These are phyloP conservation scores for Oxystoma pomonae DNA, from an alignment of 2,888 invertebrate genomes.

Conservation along the genomic window DNA sequence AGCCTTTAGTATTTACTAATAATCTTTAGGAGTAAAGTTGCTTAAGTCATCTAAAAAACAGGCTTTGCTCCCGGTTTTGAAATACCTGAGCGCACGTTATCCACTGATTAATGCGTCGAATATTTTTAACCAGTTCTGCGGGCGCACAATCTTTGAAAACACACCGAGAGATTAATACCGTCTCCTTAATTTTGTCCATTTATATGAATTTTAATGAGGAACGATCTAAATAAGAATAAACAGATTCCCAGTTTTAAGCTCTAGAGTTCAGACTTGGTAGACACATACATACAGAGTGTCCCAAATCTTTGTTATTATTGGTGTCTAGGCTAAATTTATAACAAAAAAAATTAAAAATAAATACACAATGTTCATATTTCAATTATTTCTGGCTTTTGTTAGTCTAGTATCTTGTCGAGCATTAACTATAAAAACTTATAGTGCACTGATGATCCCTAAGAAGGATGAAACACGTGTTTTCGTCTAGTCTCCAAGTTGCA, in stretches of 20 bases:
- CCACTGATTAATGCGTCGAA: slow-evolving; percentile 40
- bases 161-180: slow-evolving; percentile 32
- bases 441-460: too few relatives aligned
- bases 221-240: slow-evolving; percentile 26
- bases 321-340: too few relatives aligned
- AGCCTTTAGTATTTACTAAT: too few relatives aligned
- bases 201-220: slow-evolving; percentile 37
- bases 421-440: too few relatives aligned
- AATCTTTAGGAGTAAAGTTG: slow-evolving; percentile 11
- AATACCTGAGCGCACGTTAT: slow-evolving; percentile 43
- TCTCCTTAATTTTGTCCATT: slow-evolving; percentile 36
- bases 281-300: too few relatives aligned
- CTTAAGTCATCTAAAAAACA: slow-evolving; percentile 19
- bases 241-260: slow-evolving; percentile 4
- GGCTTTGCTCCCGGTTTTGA: slow-evolving; percentile 40
- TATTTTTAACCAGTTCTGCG: slow-evolving; percentile 43
- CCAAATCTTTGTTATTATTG: too few relatives aligned
- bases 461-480: too few relatives aligned
- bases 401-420: too few relatives aligned
- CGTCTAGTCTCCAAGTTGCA: too few relatives aligned
- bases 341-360: too few relatives aligned
- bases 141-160: slow-evolving; percentile 34
- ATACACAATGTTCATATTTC: too few relatives aligned
- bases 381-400: too few relatives aligned
- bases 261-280: background rate